These are phyloP conservation scores for Elymnias hypermnestra DNA, from an alignment of 1,140 invertebrate genomes.

Conservation along the genomic window DNA sequence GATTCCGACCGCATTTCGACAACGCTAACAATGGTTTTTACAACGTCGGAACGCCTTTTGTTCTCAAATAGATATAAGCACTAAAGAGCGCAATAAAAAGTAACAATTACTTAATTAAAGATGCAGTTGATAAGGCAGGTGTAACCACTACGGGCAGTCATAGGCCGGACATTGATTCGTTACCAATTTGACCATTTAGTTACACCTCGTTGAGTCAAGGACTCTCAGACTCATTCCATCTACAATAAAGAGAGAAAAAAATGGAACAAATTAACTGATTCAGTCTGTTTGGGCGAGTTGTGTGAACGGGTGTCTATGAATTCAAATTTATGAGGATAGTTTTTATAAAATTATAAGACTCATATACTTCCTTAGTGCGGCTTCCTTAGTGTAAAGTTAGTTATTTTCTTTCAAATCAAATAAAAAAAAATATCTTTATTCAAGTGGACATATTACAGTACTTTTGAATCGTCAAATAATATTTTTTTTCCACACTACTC, in stretches of 20 bases:
- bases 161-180: slow-evolving; percentile 65
- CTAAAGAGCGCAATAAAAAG: slow-evolving; percentile 21
- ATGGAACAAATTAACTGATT: slow-evolving; percentile 66
- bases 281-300: slow-evolving; percentile 45
- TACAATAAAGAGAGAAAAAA: slow-evolving; percentile 60
- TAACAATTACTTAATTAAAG: slow-evolving; percentile 62
- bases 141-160: slow-evolving; percentile 44
- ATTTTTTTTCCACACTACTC: no score
- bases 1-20: background rate
- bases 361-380: no score
- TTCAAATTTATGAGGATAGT: no score
- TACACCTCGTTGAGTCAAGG: slow-evolving; percentile 74
- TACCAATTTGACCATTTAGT: slow-evolving; percentile 71
- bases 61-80: slow-evolving; percentile 13
- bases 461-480: no score
- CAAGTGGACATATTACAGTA: no score
- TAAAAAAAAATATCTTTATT: no score
- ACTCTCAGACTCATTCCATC: slow-evolving; percentile 59
- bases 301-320: no score
- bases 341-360: no score
- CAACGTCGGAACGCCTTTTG: slow-evolving; percentile 16
- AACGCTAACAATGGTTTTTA: slow-evolving; percentile 11
- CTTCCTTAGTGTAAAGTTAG: no score
- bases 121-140: slow-evolving; percentile 54
- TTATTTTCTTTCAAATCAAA: no score